These are phyloP conservation scores for Holocentrus rufus DNA, from an alignment of 2,797 vertebrate genomes.

Conservation along the genomic window DNA sequence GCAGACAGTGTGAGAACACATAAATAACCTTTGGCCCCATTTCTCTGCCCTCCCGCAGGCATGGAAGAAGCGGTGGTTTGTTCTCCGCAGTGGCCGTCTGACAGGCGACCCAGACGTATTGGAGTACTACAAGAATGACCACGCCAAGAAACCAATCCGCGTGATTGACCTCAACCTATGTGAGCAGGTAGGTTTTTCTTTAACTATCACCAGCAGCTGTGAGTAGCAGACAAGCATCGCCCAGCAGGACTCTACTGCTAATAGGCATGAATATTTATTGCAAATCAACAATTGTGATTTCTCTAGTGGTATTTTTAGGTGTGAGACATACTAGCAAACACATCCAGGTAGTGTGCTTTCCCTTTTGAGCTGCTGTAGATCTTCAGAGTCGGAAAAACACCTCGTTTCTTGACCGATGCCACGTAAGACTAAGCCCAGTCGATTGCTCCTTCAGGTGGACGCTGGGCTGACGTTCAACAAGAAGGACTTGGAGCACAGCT, in stretches of 20 bases:
- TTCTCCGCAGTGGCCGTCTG: constrained; percentile 96
- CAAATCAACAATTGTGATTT: background rate
- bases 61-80: constrained; percentile 99
- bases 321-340: background rate
- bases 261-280: background rate
- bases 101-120: constrained; percentile 97
- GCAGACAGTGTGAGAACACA: constrained; percentile 64
- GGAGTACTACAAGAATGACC: constrained; percentile 99
- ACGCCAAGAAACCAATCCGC: constrained; percentile 97
- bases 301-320: background rate
- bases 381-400: background rate
- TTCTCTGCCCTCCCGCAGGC: constrained; percentile 83
- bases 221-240: background rate
- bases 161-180: constrained; percentile 99
- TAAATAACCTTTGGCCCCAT: constrained; percentile 65
- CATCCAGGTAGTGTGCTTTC: no score
- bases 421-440: background rate
- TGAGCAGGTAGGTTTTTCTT: constrained; percentile 86
- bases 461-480: constrained; percentile 97
- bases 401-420: background rate
- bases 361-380: background rate
- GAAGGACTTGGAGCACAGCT: constrained; percentile 99
- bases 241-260: background rate
- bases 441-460: constrained; percentile 83
- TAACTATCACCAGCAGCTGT: background rate